Evolutionary conservation across 2,888 invertebrate species (phyloP).

Genomic region (Dinocampus coccinellae): DNA sequence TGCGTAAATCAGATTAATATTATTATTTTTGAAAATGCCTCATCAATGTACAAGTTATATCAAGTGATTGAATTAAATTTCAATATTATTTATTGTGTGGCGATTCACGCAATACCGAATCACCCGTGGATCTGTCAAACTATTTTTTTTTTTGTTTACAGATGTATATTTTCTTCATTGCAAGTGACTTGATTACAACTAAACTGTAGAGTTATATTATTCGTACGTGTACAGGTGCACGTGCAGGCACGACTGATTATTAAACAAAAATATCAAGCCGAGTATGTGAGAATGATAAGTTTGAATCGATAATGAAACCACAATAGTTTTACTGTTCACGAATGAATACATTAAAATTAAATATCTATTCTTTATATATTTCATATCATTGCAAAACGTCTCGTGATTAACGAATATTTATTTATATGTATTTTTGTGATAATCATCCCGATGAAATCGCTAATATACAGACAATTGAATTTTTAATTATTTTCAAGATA

Average conservation of each 20-base stretch:
- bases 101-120: conserved; percentile 34
- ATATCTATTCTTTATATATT: neutral
- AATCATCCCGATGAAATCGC: neutral
- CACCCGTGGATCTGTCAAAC: conserved; percentile 40
- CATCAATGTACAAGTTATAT: neutral
- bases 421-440: neutral
- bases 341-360: neutral
- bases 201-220: conserved; percentile 12
- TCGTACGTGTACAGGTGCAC: conserved; percentile 37
- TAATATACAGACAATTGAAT: conserved; percentile 12
- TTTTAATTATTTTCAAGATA: neutral
- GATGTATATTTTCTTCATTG: conserved; percentile 34
- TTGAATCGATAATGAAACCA: no score
- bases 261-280: conserved; percentile 1
- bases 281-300: neutral
- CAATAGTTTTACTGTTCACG: neutral
- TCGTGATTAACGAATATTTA: neutral
- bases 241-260: conserved; percentile 22
- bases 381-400: neutral
- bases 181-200: neutral
- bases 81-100: neutral
- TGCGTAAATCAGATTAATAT: conserved; percentile 35
- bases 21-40: conserved; percentile 9
- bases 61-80: neutral
- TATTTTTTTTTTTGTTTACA: conserved; percentile 44